These are phyloP conservation scores for Apodemus sylvaticus DNA, from an alignment of 2,113 vertebrate genomes.

Conservation along the genomic window DNA sequence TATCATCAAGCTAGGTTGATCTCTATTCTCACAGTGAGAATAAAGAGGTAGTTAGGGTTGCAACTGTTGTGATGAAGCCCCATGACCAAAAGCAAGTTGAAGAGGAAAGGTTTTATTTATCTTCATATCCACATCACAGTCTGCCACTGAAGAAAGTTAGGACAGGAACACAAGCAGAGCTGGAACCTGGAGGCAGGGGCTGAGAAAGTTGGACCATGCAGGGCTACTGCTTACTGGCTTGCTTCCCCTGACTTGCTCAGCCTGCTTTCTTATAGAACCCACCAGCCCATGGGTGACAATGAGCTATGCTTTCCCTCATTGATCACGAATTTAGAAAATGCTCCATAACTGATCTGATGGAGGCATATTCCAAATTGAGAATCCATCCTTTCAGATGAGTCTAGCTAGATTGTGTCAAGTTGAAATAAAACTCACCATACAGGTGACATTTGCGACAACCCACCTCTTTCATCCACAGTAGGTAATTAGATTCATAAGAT, in stretches of 20 bases:
- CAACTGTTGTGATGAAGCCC: not conserved
- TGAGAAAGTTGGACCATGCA: not conserved
- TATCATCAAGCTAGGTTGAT: not conserved
- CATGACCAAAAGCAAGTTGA: not conserved
- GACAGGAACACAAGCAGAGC: not conserved
- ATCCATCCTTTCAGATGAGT: not conserved
- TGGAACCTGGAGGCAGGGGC: not conserved
- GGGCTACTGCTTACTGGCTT: not conserved
- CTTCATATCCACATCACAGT: not conserved
- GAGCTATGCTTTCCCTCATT: not conserved
- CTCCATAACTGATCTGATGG: too few relatives aligned
- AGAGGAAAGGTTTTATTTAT: not conserved
- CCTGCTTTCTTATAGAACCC: not conserved
- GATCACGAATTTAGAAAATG: not conserved
- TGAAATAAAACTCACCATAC: not conserved
- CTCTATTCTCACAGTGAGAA: not conserved
- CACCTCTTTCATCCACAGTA: not conserved
- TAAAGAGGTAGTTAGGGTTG: not conserved
- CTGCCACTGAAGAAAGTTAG: not conserved
- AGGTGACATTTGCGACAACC: not conserved
- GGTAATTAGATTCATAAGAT: conserved; percentile 22
- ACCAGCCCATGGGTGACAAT: not conserved
- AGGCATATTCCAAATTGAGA: not conserved
- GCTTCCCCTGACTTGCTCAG: not conserved
- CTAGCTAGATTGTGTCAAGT: not conserved